Evolutionary conservation across 2,113 vertebrate genomes (phyloP).

Genomic region (Electrona antarctica): DNA sequence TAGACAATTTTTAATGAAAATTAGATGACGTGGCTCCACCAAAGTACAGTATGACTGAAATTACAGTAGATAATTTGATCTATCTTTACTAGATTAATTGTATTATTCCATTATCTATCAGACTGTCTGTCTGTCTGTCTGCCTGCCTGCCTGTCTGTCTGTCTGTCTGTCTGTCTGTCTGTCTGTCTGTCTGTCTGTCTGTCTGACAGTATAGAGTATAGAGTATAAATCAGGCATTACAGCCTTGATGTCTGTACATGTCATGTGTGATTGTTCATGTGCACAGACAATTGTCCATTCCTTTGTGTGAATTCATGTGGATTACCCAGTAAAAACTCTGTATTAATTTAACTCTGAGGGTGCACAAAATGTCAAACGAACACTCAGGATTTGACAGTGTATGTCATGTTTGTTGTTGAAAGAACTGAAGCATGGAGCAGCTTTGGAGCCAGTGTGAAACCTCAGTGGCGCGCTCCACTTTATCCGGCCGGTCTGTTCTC

Average conservation of each 20-base stretch:
- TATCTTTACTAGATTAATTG: neutral
- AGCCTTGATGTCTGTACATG: too few relatives aligned
- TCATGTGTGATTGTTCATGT: neutral
- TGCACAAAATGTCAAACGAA: too few relatives aligned
- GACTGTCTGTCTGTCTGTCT: too few relatives aligned
- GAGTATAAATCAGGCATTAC: too few relatives aligned
- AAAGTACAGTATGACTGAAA: neutral
- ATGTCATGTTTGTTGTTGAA: conserved; percentile 36
- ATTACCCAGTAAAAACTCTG: neutral
- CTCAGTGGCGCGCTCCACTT: conserved; percentile 50
- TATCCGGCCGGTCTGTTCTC: conserved; percentile 51
- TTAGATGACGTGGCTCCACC: neutral
- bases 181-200: too few relatives aligned
- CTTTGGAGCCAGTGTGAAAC: conserved; percentile 51
- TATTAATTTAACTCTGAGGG: neutral
- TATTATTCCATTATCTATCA: neutral
- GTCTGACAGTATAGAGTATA: too few relatives aligned
- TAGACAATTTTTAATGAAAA: neutral
- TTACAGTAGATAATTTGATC: neutral
- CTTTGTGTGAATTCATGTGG: conserved; percentile 9
- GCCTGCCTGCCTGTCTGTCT: too few relatives aligned
- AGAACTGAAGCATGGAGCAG: conserved; percentile 42
- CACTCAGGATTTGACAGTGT: neutral
- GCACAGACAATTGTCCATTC: neutral
- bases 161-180: too few relatives aligned